phyloP scores from a whole-genome alignment of 2,797 vertebrate species.

The Galagoides demidoff region DNA sequence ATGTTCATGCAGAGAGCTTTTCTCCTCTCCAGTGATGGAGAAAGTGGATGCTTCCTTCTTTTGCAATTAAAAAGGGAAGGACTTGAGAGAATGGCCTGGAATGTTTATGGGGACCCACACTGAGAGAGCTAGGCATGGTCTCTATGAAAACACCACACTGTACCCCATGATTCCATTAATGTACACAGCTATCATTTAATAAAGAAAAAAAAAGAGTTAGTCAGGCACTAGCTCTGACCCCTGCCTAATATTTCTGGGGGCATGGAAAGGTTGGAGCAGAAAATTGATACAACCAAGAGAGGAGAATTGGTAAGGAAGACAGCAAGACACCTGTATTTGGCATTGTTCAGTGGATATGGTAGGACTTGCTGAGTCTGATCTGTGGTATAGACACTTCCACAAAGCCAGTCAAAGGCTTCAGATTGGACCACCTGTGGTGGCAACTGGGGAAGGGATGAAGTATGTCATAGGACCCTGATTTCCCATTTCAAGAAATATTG shows the following conservation, averaged over 20 bases:
- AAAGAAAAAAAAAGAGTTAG: no score
- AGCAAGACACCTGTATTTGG: background rate
- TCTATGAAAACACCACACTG: no score
- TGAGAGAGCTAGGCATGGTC: no score
- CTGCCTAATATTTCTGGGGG: fast-evolving
- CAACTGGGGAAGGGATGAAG: background rate
- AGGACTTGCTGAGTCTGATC: background rate
- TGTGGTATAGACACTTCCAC: background rate
- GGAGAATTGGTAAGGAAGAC: fast-evolving
- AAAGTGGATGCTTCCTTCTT: background rate
- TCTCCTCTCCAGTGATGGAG: background rate
- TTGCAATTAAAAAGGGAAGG: background rate
- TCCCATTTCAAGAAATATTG: background rate
- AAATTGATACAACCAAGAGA: background rate
- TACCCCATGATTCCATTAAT: no score
- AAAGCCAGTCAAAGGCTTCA: background rate
- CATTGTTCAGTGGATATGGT: fast-evolving
- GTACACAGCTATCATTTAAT: no score
- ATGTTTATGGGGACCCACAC: no score
- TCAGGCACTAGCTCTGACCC: background rate
- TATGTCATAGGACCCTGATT: background rate
- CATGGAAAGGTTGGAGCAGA: background rate
- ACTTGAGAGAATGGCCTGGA: background rate
- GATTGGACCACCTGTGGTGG: background rate
- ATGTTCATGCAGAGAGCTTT: background rate